A percentile compares a stretch with the other conserved stretches of the same genome.
Evolutionary conservation across 2,797 vertebrate genomes (phyloP).

Genomic region (Macropodus opercularis): DNA sequence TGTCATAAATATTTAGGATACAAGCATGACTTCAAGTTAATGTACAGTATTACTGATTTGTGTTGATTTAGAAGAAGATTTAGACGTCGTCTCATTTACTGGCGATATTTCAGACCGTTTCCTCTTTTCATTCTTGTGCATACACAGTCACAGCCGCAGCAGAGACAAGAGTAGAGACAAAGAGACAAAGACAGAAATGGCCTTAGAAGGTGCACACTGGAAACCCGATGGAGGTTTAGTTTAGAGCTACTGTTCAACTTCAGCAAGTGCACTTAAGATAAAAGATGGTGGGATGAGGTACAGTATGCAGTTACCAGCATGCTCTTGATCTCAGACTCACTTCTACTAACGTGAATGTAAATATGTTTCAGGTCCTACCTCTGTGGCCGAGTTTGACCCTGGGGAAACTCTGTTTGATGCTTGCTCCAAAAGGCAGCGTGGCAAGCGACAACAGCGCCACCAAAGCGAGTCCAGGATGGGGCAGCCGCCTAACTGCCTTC

Average conservation of each 20-base stretch:
- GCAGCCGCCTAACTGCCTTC: slow-evolving; percentile 71
- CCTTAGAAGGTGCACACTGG: background rate
- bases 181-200: background rate
- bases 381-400: slow-evolving; percentile 92
- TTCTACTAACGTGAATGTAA: slow-evolving; percentile 1
- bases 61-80: background rate
- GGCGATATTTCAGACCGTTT: slow-evolving; percentile 30
- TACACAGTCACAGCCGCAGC: slow-evolving; percentile 15
- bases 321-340: background rate
- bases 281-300: background rate
- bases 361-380: slow-evolving; percentile 83
- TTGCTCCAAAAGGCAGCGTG: slow-evolving; percentile 79
- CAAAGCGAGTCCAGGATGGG: slow-evolving; percentile 74
- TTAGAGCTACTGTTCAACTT: background rate
- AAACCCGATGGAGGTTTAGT: background rate
- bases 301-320: background rate
- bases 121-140: slow-evolving; percentile 11
- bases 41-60: slow-evolving; percentile 10
- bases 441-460: slow-evolving; percentile 80
- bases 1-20: no score
- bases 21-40: no score
- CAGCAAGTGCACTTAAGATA: slow-evolving; percentile 5
- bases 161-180: slow-evolving; percentile 1
- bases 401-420: slow-evolving; percentile 90
- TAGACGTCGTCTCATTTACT: no score